These are phyloP conservation scores for Orthonevra nobilis DNA, from an alignment of 2,888 invertebrate genomes.

Conservation along the genomic window DNA sequence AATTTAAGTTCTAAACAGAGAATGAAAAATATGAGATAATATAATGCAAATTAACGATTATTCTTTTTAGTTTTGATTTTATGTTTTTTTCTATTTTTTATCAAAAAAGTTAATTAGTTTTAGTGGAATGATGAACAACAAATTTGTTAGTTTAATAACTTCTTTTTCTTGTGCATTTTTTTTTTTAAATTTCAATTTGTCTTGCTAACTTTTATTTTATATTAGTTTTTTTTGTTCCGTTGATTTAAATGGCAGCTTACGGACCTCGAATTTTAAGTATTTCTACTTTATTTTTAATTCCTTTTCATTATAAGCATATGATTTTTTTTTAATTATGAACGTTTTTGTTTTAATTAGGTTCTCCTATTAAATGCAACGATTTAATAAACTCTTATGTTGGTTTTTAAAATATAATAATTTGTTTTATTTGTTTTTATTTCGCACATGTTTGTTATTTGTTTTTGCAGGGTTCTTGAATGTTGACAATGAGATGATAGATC, in stretches of 20 bases:
- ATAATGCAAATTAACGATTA: conserved; percentile 44
- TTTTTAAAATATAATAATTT: conserved; percentile 53
- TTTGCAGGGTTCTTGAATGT: background rate
- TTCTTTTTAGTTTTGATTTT: conserved; percentile 66
- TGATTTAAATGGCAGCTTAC: conserved; percentile 54
- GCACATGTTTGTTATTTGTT: background rate
- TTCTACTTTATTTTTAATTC: conserved; percentile 29
- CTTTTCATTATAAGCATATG: conserved; percentile 43
- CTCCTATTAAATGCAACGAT: conserved; percentile 52
- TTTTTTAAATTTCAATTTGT: conserved; percentile 15
- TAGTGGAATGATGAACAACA: conserved; percentile 49
- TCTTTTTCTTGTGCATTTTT: conserved; percentile 4
- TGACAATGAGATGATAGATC: too few relatives aligned
- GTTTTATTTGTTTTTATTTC: conserved; percentile 30
- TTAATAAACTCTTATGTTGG: conserved; percentile 69
- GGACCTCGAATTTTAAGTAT: conserved; percentile 54
- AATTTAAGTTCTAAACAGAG: conserved; percentile 33
- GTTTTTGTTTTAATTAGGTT: conserved; percentile 42
- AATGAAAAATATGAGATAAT: conserved; percentile 15
- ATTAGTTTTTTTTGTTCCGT: background rate
- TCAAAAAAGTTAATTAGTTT: conserved; percentile 67
- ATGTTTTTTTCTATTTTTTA: conserved; percentile 46
- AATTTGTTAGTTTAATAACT: conserved; percentile 38
- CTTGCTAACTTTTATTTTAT: conserved; percentile 2
- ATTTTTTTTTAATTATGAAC: conserved; percentile 47